Conservation (phyloP, 2,797 vertebrate species). For the Macroramphosus scolopax region DNA sequence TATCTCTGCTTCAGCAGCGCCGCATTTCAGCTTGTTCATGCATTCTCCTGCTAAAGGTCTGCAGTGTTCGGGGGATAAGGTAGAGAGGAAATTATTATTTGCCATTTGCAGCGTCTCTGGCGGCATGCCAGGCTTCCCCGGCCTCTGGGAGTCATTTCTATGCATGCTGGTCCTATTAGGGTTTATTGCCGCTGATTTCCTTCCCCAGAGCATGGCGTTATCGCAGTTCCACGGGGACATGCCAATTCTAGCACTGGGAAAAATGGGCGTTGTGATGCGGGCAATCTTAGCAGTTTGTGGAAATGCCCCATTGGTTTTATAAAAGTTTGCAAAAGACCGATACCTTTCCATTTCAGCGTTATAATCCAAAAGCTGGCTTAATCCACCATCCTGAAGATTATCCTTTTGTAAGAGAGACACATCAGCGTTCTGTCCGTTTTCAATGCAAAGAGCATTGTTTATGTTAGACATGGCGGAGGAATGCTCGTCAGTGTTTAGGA, state of each 20-base stretch:
- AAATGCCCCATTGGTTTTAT: constrained; percentile 93
- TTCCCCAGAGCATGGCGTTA: constrained; percentile 93
- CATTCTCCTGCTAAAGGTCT: constrained; percentile 95
- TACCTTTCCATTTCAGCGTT: constrained; percentile 97
- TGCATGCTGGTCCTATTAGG: constrained; percentile 90
- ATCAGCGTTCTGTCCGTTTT: constrained; percentile 87
- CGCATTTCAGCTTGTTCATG: constrained; percentile 99
- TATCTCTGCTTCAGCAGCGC: constrained; percentile 93
- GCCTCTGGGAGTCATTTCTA: constrained; percentile 92
- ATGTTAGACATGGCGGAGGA: constrained; percentile 82
- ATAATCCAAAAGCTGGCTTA: constrained; percentile 97
- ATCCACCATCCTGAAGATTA: constrained; percentile 91
- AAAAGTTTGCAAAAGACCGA: constrained; percentile 95
- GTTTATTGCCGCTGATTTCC: constrained; percentile 82
- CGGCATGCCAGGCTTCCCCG: constrained; percentile 90
- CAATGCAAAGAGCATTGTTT: constrained; percentile 95
- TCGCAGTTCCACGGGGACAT: constrained; percentile 98
- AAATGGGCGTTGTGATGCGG: constrained; percentile 94
- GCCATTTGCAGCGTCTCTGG: constrained; percentile 95
- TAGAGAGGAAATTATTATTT: constrained; percentile 96
- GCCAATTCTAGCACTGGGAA: constrained; percentile 92
- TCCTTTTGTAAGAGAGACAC: constrained; percentile 93
- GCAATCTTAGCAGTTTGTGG: constrained; percentile 94
- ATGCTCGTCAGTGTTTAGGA: constrained; percentile 57
- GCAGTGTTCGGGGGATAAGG: constrained; percentile 95